Conservation (phyloP, 2,113 vertebrate species). For the crab-eating macaque (Macaca fascicularis) region DNA sequence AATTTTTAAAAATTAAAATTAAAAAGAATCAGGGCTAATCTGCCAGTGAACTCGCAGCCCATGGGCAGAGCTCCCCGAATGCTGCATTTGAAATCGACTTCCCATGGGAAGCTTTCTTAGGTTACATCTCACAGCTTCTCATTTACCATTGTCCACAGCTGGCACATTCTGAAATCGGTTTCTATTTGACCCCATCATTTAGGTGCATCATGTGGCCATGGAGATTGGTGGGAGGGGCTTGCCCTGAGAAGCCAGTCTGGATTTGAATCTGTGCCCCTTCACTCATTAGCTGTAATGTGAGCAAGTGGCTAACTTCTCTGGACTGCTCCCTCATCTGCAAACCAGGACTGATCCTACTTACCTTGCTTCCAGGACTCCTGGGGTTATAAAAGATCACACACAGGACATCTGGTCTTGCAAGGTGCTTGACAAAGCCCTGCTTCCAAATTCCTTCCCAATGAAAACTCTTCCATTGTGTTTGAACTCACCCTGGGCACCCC, state of each 20-base stretch:
- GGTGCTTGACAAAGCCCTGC: too few relatives aligned
- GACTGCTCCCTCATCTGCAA: not conserved
- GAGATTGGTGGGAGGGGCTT: fast-evolving
- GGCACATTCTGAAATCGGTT: not conserved
- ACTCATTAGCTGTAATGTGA: fast-evolving
- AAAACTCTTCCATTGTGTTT: not conserved
- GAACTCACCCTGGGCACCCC: not conserved
- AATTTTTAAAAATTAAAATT: not conserved
- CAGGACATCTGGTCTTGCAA: not conserved
- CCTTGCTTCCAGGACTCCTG: fast-evolving
- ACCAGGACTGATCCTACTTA: fast-evolving
- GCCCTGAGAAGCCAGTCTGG: fast-evolving
- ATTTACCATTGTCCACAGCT: not conserved
- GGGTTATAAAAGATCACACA: not conserved
- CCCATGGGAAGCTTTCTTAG: not conserved
- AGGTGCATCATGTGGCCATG: fast-evolving
- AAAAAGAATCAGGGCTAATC: not conserved
- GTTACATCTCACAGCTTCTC: not conserved
- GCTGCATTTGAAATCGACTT: not conserved
- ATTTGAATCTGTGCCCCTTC: not conserved
- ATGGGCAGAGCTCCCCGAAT: fast-evolving
- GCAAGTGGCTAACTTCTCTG: not conserved
- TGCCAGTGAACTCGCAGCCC: fast-evolving
- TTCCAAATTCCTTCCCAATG: too few relatives aligned
- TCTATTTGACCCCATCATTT: not conserved